Evolutionary conservation across 2,113 vertebrate genomes (phyloP), one percentile per base, ranked within the genome.

Genomic region (Climacteris rufus): DNA sequence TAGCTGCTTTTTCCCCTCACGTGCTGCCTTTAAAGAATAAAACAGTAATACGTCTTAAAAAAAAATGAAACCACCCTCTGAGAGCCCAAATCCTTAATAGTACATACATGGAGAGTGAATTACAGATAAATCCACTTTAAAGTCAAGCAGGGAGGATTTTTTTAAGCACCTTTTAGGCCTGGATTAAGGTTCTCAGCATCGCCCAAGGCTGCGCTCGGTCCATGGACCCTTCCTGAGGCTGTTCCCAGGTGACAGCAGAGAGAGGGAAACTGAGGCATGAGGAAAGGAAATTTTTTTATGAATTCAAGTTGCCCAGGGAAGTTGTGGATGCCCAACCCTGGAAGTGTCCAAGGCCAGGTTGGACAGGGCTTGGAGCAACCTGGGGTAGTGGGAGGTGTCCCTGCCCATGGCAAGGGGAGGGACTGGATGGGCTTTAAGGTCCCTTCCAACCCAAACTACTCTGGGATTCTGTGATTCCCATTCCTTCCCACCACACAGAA

Each of bases 71-170:
- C 75, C n/a, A 70, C 40, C 33, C 78, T 89, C 59, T 35, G 53
- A 71, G 56, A 70, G 70, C 54, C 65, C 66, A 77, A 88, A 87
- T 94, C 86, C 75, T 47, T 56, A 31, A 71, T 40, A 92, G 89
- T 59, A 64, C 80, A 64, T 44, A 87, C 25, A 52, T 15, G 59
- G 65, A 63, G 76, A 93, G 72, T 10, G 83, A 93, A 93, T 87
- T 94, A 87, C 3, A 1, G 89, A 88, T 66, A 93, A 93, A 97
- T 78, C 70, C 87, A 85, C 75, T 89, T 87, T 63, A 44, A 88
- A 94, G 52, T n/a, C 69, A 69, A 63, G 47, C 13, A 21, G 63
- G 54, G 57, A 89, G 74, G 90, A 52, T 52, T 79, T 81, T 60
- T 91, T 76, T 7, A 86, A 93, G 78, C 83, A 68, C 70, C 57